These are phyloP conservation scores for Oxyura jamaicensis DNA, from an alignment of 2,113 vertebrate species.

Conservation along the genomic window DNA sequence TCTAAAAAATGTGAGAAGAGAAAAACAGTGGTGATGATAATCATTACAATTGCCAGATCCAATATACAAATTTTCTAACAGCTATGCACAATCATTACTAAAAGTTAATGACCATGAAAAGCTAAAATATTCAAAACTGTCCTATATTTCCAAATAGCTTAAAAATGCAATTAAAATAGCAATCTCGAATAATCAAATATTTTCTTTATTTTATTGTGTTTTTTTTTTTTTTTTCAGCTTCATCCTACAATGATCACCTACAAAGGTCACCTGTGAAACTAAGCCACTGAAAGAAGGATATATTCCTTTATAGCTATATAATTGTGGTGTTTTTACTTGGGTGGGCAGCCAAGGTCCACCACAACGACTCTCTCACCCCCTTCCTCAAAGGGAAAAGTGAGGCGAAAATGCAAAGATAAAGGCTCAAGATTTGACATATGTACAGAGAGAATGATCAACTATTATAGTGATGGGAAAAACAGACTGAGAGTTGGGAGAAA, in stretches of 20 bases:
- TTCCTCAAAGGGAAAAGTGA: no score
- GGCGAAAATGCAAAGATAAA: no score
- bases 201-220: neutral
- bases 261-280: neutral
- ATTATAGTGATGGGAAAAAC: no score
- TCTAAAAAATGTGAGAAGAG: neutral
- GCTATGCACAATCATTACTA: neutral
- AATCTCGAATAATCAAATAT: neutral
- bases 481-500: no score
- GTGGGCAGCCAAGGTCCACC: no score
- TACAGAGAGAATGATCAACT: no score
- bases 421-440: no score
- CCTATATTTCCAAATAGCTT: neutral
- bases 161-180: neutral
- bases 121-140: neutral
- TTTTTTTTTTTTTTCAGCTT: neutral
- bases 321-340: no score
- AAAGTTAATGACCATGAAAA: neutral
- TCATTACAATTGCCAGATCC: neutral
- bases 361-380: no score
- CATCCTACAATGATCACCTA: neutral
- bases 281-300: neutral
- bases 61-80: neutral
- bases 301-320: neutral
- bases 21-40: neutral